Percentiles rank a stretch among this genome's conserved stretches.
These are phyloP conservation scores for Hofmannophila pseudospretella DNA, from an alignment of 2,888 invertebrate species.

Conservation along the genomic window DNA sequence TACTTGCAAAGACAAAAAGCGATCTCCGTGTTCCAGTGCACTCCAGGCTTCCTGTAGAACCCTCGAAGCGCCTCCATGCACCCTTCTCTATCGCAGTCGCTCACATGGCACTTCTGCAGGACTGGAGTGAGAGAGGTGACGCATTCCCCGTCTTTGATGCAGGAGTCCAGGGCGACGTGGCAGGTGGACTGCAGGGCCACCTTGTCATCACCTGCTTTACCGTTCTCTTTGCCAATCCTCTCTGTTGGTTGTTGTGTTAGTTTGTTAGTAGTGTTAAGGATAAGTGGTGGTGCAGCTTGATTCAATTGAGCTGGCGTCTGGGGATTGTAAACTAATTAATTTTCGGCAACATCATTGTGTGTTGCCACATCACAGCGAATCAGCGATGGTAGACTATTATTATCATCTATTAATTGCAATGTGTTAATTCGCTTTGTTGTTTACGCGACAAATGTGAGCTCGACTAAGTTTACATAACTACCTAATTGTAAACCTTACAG, in stretches of 20 bases:
- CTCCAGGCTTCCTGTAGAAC: conserved; percentile 89
- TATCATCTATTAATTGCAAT: no score
- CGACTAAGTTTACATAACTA: no score
- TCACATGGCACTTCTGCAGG: conserved; percentile 86
- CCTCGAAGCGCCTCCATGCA: conserved; percentile 92
- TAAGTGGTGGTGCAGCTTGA: conserved; percentile 2
- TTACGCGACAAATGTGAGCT: no score
- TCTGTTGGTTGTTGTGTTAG: conserved; percentile 64
- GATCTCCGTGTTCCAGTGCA: conserved; percentile 91
- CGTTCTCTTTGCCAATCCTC: conserved; percentile 75
- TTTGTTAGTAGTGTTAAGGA: conserved; percentile 23
- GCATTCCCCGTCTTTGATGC: conserved; percentile 90
- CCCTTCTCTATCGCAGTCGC: conserved; percentile 87
- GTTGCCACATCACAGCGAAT: no score
- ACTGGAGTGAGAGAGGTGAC: conserved; percentile 89
- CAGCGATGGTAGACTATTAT: no score
- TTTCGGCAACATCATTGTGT: no score
- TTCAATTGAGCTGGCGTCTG: no score
- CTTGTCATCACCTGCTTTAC: conserved; percentile 74
- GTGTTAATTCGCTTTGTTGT: no score
- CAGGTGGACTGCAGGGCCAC: conserved; percentile 89
- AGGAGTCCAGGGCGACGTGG: conserved; percentile 89
- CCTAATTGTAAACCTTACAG: no score
- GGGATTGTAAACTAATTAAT: no score
- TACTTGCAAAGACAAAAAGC: conserved; percentile 96